Conservation (phyloP, 2,888 invertebrate genomes). For the Subacronicta megacephala region DNA sequence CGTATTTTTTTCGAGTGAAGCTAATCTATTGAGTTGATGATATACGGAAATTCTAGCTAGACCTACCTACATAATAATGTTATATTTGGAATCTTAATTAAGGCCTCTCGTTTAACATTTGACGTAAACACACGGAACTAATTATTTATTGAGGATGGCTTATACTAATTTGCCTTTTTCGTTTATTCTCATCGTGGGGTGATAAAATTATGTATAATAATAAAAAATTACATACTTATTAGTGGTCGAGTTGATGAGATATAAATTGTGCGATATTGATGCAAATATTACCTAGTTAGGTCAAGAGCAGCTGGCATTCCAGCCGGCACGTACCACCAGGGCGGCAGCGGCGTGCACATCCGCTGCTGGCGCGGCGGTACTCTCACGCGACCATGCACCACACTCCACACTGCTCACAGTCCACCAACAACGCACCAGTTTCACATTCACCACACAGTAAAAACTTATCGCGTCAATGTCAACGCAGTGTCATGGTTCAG, state of each 20-base stretch:
- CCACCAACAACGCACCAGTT: constrained; percentile 63
- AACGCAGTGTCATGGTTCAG: constrained; percentile 83
- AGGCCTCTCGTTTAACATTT: constrained; percentile 54
- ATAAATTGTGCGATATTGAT: constrained; percentile 31
- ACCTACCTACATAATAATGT: constrained; percentile 19
- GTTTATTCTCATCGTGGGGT: constrained; percentile 21
- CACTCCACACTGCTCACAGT: constrained; percentile 58
- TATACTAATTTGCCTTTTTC: constrained; percentile 41
- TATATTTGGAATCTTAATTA: constrained; percentile 58
- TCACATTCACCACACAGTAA: constrained; percentile 79
- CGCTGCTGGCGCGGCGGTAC: constrained; percentile 73
- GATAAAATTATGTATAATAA: constrained; percentile 15
- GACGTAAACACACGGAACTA: constrained; percentile 62
- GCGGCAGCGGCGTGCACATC: constrained; percentile 87
- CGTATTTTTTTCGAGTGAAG: no score
- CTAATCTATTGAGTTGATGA: no score
- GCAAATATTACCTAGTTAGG: constrained; percentile 82
- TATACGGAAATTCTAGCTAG: constrained; percentile 54
- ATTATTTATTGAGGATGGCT: constrained; percentile 55
- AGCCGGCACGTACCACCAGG: constrained; percentile 84
- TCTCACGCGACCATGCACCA: constrained; percentile 69
- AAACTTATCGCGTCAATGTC: constrained; percentile 74
- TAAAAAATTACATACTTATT: constrained; percentile 27
- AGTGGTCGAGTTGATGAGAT: constrained; percentile 17
- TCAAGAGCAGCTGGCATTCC: constrained; percentile 90